These are phyloP conservation scores for Ibidorhyncha struthersii DNA, from an alignment of 2,113 vertebrate genomes.

Conservation along the genomic window DNA sequence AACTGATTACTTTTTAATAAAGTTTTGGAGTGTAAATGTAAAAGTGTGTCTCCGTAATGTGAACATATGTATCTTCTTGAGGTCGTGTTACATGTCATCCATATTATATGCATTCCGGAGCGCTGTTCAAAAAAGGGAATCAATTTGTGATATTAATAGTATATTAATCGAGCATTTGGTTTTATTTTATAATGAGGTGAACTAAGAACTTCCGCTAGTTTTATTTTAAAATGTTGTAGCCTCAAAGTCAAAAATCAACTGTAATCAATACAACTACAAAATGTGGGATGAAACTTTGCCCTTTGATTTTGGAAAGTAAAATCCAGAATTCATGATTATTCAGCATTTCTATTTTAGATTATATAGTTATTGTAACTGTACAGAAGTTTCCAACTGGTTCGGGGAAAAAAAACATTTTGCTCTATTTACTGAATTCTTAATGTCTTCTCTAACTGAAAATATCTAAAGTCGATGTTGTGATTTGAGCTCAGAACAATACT, in stretches of 20 bases:
- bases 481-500: neutral
- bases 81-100: neutral
- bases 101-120: neutral
- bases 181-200: neutral
- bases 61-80: neutral
- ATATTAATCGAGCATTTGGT: neutral
- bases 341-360: neutral
- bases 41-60: neutral
- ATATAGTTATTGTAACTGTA: neutral
- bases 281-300: neutral
- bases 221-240: neutral
- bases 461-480: neutral
- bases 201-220: neutral
- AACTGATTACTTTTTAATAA: neutral
- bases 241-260: neutral
- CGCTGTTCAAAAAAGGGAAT: neutral
- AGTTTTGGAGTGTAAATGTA: neutral
- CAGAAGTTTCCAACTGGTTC: neutral
- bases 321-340: neutral
- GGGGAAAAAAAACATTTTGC: neutral
- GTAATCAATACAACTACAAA: neutral
- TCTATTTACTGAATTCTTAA: neutral
- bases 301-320: neutral
- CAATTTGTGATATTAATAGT: neutral
- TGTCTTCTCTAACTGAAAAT: neutral